Conservation (phyloP, 2,888 invertebrate species). For the Catonia carolina region DNA sequence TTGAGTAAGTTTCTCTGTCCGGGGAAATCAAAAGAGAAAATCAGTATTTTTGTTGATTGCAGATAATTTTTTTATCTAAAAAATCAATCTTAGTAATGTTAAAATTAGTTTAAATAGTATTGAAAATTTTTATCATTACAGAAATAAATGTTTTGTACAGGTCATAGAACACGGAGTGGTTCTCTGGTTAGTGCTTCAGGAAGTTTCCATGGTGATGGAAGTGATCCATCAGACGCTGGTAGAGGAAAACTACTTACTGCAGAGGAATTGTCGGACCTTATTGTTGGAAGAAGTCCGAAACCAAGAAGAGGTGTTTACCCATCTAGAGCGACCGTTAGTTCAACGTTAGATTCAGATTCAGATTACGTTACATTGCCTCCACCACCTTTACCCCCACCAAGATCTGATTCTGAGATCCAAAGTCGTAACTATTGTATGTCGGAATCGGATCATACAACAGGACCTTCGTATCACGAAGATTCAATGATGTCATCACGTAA, state of each 20-base stretch:
- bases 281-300: conserved; percentile 57
- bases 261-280: conserved; percentile 74
- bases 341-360: conserved; percentile 80
- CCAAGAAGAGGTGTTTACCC: conserved; percentile 57
- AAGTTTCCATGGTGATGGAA: conserved; percentile 83
- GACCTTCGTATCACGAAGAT: conserved; percentile 19
- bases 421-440: conserved; percentile 14
- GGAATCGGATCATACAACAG: conserved; percentile 14
- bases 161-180: conserved; percentile 49
- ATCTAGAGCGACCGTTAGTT: conserved; percentile 69
- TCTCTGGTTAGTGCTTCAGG: conserved; percentile 71
- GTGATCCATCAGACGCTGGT: conserved; percentile 74
- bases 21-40: no score
- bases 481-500: conserved; percentile 13
- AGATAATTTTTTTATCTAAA: no score
- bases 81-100: no score
- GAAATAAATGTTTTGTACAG: no score
- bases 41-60: no score
- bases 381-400: conserved; percentile 33
- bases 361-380: conserved; percentile 72
- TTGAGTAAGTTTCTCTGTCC: no score
- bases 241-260: conserved; percentile 66
- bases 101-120: no score
- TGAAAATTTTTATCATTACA: no score
- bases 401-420: conserved; percentile 21